Conservation (phyloP, 2,888 invertebrate species). For the Arge pagana region DNA sequence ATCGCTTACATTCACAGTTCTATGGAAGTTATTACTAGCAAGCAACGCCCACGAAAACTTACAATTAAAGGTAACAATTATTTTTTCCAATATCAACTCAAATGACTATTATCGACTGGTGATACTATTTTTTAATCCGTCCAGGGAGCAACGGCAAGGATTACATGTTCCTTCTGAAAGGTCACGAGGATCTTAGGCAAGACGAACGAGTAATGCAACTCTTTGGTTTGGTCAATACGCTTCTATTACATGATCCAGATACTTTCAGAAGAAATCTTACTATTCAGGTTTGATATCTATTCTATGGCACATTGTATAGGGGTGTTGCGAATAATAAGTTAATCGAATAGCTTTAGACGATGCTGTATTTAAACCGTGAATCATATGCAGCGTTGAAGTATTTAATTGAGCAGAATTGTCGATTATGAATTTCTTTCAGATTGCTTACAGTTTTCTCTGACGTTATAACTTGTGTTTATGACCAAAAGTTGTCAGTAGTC, state of each 20-base stretch:
- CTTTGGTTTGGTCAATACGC: slow-evolving; percentile 94
- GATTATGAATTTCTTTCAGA: no score
- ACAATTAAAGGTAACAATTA: slow-evolving; percentile 77
- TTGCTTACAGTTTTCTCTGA: no score
- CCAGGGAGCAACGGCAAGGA: slow-evolving; percentile 95
- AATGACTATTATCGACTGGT: neutral
- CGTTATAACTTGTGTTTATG: no score
- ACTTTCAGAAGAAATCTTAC: slow-evolving; percentile 88
- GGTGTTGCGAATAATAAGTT: no score
- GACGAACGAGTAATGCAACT: slow-evolving; percentile 99
- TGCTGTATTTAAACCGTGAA: no score
- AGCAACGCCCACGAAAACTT: slow-evolving; percentile 95
- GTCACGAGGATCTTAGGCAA: slow-evolving; percentile 97
- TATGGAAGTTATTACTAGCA: slow-evolving; percentile 95
- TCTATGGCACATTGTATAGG: slow-evolving; percentile 2
- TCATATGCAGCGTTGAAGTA: no score
- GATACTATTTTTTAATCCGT: slow-evolving; percentile 33
- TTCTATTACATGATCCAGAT: slow-evolving; percentile 92
- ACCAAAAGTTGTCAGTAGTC: no score
- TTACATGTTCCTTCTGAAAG: slow-evolving; percentile 97
- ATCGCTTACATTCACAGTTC: slow-evolving; percentile 91
- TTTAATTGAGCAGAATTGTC: no score
- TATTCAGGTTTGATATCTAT: slow-evolving; percentile 61
- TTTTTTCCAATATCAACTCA: slow-evolving; percentile 23
- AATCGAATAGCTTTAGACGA: no score